Conservation (phyloP, 92 coral and sea anemone genomes). For the Phenganax stokvisi region DNA sequence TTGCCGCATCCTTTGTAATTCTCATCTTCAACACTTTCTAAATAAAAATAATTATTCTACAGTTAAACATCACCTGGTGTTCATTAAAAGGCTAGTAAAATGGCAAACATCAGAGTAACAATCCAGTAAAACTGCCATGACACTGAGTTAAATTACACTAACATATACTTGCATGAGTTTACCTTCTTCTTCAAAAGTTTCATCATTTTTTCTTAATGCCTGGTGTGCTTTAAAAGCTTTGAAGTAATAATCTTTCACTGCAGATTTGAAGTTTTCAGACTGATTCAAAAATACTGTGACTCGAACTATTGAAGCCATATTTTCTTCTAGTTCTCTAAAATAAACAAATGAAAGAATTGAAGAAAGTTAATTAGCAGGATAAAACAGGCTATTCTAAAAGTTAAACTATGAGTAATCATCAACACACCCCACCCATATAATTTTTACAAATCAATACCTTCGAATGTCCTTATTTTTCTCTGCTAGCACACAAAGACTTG, state of each 20-base stretch:
- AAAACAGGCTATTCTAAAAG: background rate
- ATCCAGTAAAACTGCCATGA: no score
- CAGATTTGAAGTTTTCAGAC: constrained; percentile 60
- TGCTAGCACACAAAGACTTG: constrained; percentile 6
- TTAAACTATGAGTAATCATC: no score
- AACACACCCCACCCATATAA: no score
- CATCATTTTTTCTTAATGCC: constrained; percentile 46
- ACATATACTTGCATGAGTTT: no score
- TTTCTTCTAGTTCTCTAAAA: constrained; percentile 50
- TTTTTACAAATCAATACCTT: background rate
- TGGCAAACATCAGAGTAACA: no score
- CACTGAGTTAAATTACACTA: no score
- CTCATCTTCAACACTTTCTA: constrained; percentile 59
- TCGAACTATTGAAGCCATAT: constrained; percentile 58
- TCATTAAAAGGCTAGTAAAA: no score
- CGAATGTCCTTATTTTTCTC: background rate
- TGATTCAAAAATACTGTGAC: constrained; percentile 60
- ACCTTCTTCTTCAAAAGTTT: constrained; percentile 13
- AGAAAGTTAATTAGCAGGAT: background rate
- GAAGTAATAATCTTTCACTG: constrained; percentile 57
- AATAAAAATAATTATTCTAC: background rate
- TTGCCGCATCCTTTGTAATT: constrained; percentile 70
- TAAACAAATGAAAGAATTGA: background rate
- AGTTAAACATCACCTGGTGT: no score
- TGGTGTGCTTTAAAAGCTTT: constrained; percentile 76